Evolutionary conservation across 2,888 invertebrate genomes (phyloP), one percentile per base, ranked within the genome.

Genomic region (Spodoptera picta): DNA sequence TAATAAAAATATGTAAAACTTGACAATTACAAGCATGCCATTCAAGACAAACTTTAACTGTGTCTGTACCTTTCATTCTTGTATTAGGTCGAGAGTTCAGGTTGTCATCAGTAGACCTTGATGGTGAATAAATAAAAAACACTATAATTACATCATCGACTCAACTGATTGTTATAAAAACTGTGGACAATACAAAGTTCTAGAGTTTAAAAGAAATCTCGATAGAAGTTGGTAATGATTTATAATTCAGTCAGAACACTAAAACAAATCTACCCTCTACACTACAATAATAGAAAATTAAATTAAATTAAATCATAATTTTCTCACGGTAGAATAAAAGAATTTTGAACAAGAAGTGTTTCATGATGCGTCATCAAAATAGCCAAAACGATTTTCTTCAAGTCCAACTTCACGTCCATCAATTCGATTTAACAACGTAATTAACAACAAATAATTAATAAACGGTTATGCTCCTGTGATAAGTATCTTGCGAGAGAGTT

Each of bases 11-110:
- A 36, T 36, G 36, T 24, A 75, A 67, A 58, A 49, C n/a, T 60
- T 64, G 36, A 65, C 59, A 72, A 60, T 58, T 59, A 75, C 50
- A 64, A 65, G 63, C 76, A 78, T 79, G 71, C 76, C 72, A 80
- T 70, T 69, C 58, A 74, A 68, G 58, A 74, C 68, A 69, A 76
- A 72, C 55, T 64, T 61, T 55, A 59, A 67, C 60, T 66, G 63
- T 60, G 49, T 36, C 45, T 63, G 55, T 88, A 92, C 92, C 92
- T 92, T 92, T 92, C 90, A 90, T 92, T 85, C 86, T 87, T 84
- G 83, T 75, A 80, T 73, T 70, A 75, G 73, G 79, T 76, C 68
- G 83, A 66, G 71, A 77, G 67, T 78, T 83, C 85, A 83, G 78
- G 83, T 84, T 79, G 82, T 63, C 77, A 79, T 79, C 79, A 56